Conservation (phyloP, 1,140 invertebrate species). For the Fopius arisanus region DNA sequence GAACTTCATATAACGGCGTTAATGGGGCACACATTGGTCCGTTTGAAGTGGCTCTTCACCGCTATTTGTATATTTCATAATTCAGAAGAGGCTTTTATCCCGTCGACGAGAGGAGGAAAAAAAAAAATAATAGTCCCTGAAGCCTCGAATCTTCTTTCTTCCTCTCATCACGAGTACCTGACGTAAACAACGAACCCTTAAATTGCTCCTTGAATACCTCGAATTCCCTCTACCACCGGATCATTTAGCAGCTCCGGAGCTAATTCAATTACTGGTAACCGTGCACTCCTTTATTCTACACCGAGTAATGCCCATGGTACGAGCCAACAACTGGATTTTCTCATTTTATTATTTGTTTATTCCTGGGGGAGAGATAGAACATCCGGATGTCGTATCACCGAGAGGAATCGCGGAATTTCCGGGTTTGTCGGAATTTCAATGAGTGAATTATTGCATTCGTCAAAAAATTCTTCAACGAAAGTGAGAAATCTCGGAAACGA, state of each 20-base stretch:
- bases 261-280: constrained; percentile 38
- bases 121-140: neutral
- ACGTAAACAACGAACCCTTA: constrained; percentile 17
- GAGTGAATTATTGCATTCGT: too few species aligned
- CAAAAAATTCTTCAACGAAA: too few species aligned
- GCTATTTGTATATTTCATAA: constrained; percentile 59
- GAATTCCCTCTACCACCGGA: neutral
- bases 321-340: neutral
- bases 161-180: neutral
- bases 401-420: neutral
- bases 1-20: neutral
- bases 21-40: constrained; percentile 44
- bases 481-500: too few species aligned
- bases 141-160: neutral
- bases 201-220: constrained; percentile 5
- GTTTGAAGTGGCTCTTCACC: constrained; percentile 49
- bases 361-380: neutral
- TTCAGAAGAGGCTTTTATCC: constrained; percentile 28
- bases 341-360: neutral
- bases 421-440: neutral
- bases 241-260: constrained; percentile 29
- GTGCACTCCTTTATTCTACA: neutral
- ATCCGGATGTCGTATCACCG: neutral
- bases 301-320: neutral
- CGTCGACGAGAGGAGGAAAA: constrained; percentile 11